Evolutionary conservation across 1,140 invertebrate species (phyloP).

Genomic region (Amyelois transitella): DNA sequence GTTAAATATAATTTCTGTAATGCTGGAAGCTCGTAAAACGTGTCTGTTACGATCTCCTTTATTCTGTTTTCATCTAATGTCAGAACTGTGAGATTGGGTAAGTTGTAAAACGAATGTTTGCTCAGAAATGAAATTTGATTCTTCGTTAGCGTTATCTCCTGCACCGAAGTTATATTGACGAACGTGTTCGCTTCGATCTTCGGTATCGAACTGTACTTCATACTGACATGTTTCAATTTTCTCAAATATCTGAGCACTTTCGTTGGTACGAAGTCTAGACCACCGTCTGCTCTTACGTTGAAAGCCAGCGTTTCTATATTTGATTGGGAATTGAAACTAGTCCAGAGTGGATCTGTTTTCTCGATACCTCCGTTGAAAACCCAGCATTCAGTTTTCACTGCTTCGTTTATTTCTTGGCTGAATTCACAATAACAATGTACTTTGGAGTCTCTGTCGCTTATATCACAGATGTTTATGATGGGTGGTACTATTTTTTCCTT

Average conservation of each 20-base stretch:
- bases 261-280: slow-evolving; percentile 80
- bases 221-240: slow-evolving; percentile 78
- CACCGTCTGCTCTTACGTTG: slow-evolving; percentile 79
- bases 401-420: slow-evolving; percentile 61
- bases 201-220: slow-evolving; percentile 82
- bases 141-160: slow-evolving; percentile 79
- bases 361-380: slow-evolving; percentile 80
- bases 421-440: slow-evolving; percentile 71
- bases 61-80: slow-evolving; percentile 83
- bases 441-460: slow-evolving; percentile 64
- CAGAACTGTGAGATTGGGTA: slow-evolving; percentile 78
- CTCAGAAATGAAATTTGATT: slow-evolving; percentile 80
- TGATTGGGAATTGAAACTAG: slow-evolving; percentile 81
- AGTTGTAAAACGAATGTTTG: slow-evolving; percentile 80
- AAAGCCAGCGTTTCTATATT: slow-evolving; percentile 80
- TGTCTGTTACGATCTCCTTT: slow-evolving; percentile 80
- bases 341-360: slow-evolving; percentile 80
- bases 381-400: slow-evolving; percentile 75
- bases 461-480: slow-evolving; percentile 65
- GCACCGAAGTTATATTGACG: slow-evolving; percentile 79
- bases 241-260: slow-evolving; percentile 78
- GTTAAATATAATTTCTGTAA: slow-evolving; percentile 81
- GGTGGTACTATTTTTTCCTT: slow-evolving; percentile 50
- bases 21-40: slow-evolving; percentile 81
- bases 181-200: slow-evolving; percentile 81